These are phyloP conservation scores for Chamaedrilus cognettii DNA, from an alignment of 2,888 invertebrate genomes.

Conservation along the genomic window DNA sequence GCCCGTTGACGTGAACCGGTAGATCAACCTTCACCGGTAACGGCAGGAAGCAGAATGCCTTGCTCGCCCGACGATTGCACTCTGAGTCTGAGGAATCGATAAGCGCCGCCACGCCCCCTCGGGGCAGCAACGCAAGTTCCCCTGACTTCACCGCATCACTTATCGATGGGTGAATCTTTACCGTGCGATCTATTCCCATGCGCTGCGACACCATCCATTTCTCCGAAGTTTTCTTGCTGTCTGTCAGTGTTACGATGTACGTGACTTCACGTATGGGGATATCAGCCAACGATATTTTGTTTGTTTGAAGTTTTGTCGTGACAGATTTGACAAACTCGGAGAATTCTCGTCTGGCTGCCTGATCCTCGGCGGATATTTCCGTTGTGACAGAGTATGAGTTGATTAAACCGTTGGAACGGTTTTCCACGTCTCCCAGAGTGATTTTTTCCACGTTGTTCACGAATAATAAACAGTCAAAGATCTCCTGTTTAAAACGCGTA, in stretches of 20 bases:
- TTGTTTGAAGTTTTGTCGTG: conserved; percentile 22
- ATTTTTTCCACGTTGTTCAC: conserved; percentile 45
- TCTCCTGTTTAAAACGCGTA: conserved; percentile 40
- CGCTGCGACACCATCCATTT: conserved; percentile 45
- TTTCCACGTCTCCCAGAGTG: conserved; percentile 34
- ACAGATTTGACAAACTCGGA: conserved; percentile 22
- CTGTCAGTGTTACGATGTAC: conserved; percentile 36
- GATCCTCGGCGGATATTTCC: conserved; percentile 31
- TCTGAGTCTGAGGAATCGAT: conserved; percentile 32
- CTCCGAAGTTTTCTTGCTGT: conserved; percentile 40
- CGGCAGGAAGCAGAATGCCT: conserved; percentile 39
- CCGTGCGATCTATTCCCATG: conserved; percentile 40
- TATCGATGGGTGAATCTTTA: conserved; percentile 31
- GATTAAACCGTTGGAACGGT: conserved; percentile 5
- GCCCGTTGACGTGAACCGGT: conserved; percentile 50
- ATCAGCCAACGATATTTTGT: conserved; percentile 28
- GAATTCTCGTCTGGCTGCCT: conserved; percentile 27
- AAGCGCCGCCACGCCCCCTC: conserved; percentile 39
- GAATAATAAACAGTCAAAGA: conserved; percentile 47
- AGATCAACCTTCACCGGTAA: conserved; percentile 40
- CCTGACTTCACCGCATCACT: conserved; percentile 34
- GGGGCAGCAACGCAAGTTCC: conserved; percentile 38
- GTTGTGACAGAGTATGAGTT: conserved; percentile 29
- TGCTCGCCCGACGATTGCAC: conserved; percentile 21
- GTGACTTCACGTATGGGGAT: conserved; percentile 34